Evolutionary conservation across 2,888 invertebrate genomes (phyloP), one percentile per base, ranked within the genome.

Genomic region (Ryuthela nishihirai): DNA sequence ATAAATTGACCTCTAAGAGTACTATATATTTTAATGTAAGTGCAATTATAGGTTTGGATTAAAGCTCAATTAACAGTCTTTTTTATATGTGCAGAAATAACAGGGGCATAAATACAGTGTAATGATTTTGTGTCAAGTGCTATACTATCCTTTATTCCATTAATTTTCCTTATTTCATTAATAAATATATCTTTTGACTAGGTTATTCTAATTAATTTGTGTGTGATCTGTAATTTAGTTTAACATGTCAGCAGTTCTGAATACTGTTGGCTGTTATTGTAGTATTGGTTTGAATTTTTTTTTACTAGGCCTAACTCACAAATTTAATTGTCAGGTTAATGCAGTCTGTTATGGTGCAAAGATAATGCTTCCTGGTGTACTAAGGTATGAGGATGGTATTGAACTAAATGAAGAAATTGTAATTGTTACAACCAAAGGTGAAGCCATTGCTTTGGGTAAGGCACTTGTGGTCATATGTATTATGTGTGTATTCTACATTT

Each of bases 321-420:
- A n/a, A n/a, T n/a, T n/a, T n/a, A n/a, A n/a, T 40, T 7, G 15
- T 25, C 66, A 84, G 84, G 83, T 87, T 3, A 99, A 99, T 76
- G 99, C 99, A 17, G 88, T 99, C 10, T 99, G 99, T 72, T 99
- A 99, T 70, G 99, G 99, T 67, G 99, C 99, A 20, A 98, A 99
- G 78, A 86, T 99, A 6, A 83, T 99, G 78, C 78, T 99, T 60
- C 98, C 99, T 0, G 99, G 99, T 71, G 87, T 99, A 21, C 77
- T 99, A 50, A 82, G 98, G 47, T 99, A 92, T 70, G 98, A 99
- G 74, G 91, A 97, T 75, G 94, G 91, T 29, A 99, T 99, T 69
- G 98, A 99, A 77, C 77, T 99, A 24, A 90, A 94, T 70, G 88
- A 97, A 72, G 94, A 98, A 78, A 95, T 99, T 67, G 98, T 99